Percentiles rank a stretch among this genome's conserved stretches.
These are phyloP conservation scores for Melanostoma mellinum DNA, from an alignment of 2,888 invertebrate species.

Conservation along the genomic window DNA sequence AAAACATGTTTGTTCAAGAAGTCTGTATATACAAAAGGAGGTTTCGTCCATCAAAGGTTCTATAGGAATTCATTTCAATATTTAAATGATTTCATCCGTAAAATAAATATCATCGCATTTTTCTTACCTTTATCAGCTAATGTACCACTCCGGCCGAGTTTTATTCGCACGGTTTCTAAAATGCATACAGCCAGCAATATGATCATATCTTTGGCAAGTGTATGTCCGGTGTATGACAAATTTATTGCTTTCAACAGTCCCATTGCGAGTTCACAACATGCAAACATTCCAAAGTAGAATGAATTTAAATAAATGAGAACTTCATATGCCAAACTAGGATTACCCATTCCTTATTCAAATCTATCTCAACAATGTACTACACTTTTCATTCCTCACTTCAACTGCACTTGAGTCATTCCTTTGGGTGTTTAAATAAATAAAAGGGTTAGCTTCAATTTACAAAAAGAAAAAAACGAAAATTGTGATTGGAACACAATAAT, in stretches of 20 bases:
- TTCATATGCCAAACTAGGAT: constrained; percentile 91
- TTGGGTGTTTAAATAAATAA: background rate
- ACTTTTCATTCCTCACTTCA: constrained; percentile 33
- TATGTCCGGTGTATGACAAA: constrained; percentile 89
- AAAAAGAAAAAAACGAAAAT: constrained; percentile 22
- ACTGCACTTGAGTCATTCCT: constrained; percentile 28
- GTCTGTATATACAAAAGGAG: too few species aligned
- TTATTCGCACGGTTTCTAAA: constrained; percentile 91
- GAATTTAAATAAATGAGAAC: constrained; percentile 92
- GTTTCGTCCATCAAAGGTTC: too few species aligned
- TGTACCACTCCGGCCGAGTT: constrained; percentile 90
- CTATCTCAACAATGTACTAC: constrained; percentile 11
- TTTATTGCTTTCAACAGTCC: constrained; percentile 91
- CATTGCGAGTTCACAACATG: constrained; percentile 91
- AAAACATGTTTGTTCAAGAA: too few species aligned
- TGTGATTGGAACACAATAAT: constrained; percentile 22
- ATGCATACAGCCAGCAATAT: constrained; percentile 89
- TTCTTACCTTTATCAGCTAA: constrained; percentile 79
- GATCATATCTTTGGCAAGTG: constrained; percentile 90
- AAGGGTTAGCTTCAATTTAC: constrained; percentile 37
- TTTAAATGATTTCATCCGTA: too few species aligned
- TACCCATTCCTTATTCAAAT: constrained; percentile 83
- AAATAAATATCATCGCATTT: background rate
- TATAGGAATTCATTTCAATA: too few species aligned
- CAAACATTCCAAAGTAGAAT: constrained; percentile 93